Base-by-base conservation (phyloP, 2,888 invertebrate genomes). In the Drosophila setosimentum region DNA sequence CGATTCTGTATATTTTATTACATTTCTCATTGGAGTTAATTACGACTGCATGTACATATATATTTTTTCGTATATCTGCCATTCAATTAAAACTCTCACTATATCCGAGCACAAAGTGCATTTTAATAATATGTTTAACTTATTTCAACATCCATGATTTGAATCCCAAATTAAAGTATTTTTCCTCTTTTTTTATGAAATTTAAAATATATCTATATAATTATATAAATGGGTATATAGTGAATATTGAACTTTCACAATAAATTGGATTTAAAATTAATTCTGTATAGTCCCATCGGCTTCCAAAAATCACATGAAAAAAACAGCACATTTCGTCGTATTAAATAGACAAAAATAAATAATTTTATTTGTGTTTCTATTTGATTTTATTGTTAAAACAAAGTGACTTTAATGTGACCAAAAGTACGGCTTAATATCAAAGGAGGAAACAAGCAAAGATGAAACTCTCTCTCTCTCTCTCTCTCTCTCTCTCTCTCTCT, bases 321-420 rank as follows among this genome's bases (percentile, higher is more conserved):
- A 42, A 10, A 16, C 40, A n/a, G 3, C 6, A 55, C 2, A 10
- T 54, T 37, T 53, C 37, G 24, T 24, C 35, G 3, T 24, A 54
- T 40, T 13, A 27, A 55, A 40, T 37, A 40, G 11, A n/a, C 29
- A n/a, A n/a, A 6, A 16, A 27, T 6, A 35, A n/a, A n/a, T 16
- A 29, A 21, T 59, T 51, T 49, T 40, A 27, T 10, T 48, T 48
- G 4, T 30, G 30, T n/a, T n/a, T n/a, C 33, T 5, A 33, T 13
- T 33, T 33, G 33, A 33, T 33, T 33, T 33, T 33, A 13, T 33
- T 33, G 4, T 5, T 10, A 32, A 32, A 32, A 4, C 21, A 37
- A 37, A 53, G 51, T 29, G 49, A 42, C 70, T 76, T 76, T 61
- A 64, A 60, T 69, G 63, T 37, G 40, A 35, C 27, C 48, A 60